phyloP scores from a whole-genome alignment of 2,797 vertebrate species.

The Pseudotriccus pelzelni region DNA sequence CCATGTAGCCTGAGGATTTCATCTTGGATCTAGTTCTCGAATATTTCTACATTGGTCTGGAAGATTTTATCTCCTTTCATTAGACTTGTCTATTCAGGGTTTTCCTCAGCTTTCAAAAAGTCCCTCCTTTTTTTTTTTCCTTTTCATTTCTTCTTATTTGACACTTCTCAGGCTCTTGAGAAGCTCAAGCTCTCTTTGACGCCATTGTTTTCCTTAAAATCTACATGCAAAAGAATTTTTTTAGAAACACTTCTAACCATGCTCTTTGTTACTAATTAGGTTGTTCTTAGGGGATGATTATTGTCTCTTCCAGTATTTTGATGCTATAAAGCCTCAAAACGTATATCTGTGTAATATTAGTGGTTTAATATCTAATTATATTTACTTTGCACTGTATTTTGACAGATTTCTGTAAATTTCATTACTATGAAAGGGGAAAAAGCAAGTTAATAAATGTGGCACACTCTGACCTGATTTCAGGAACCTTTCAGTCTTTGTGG shows the following conservation, averaged over 20 bases:
- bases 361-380: background rate
- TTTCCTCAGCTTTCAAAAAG: background rate
- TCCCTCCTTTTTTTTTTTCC: background rate
- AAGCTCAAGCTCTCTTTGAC: background rate
- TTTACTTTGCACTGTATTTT: background rate
- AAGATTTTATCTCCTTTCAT: conserved; percentile 43
- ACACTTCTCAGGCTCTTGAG: background rate
- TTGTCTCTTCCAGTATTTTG: conserved; percentile 4
- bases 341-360: background rate
- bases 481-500: background rate
- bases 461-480: background rate
- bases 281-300: background rate
- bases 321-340: background rate
- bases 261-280: conserved; percentile 44
- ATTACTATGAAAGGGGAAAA: background rate
- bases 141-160: background rate
- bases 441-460: background rate
- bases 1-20: conserved; percentile 50
- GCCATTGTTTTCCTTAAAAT: conserved; percentile 26
- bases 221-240: background rate
- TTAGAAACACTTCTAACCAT: background rate
- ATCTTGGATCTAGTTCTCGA: conserved; percentile 38
- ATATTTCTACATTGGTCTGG: background rate
- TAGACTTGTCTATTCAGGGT: background rate
- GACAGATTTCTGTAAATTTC: background rate